Base-by-base conservation (phyloP, 2,113 vertebrate species). In the Pantherophis guttatus region DNA sequence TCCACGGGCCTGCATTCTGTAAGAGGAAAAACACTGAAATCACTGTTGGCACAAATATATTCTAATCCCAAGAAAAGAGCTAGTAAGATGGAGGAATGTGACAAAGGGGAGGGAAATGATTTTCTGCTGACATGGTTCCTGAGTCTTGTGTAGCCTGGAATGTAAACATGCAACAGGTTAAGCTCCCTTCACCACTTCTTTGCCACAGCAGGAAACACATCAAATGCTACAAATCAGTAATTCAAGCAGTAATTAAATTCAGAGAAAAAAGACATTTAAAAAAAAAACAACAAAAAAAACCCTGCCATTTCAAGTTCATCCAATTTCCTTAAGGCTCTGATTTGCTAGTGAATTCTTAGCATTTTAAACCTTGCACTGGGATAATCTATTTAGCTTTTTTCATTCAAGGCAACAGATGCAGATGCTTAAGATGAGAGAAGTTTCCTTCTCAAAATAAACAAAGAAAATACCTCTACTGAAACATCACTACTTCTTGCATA, bases 1-100 rank as follows among this genome's bases (percentile, higher is more conserved):
- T 96, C 97, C 95, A 97, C 96, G 97, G 98, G 95, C 95, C 96
- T 98, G 98, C 98, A 99, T 99, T 96, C 98, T 99, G 97, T 50
- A 93, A 94, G 11, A 57, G 94, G 93, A 92, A 86, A 57, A 92
- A 29, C 44, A 85, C 93, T 53, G 65, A 5, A 5, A 8, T 88
- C 90, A 91, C n/a, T 70, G 48, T 19, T 50, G 48, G 52, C 50
- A 57, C n/a, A 23, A 65, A 87, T 62, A 62, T 17, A 7, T 90
- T 24, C 54, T n/a, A 24, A 19, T 1, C 33, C 89, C 54, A 33
- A 33, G 26, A 11, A 11, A 21, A 33, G 24, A 29, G 2, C 26
- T 44, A 13, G 6, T 54, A 75, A 24, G 26, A 3, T 52, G 44
- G 81, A 26, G 26, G 15, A 11, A 50, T 8, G 11, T n/a, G 54